A percentile compares a stretch with the other conserved stretches of the same genome.
Conservation (phyloP, 2,797 vertebrate species). For the Mastacembelus armatus region DNA sequence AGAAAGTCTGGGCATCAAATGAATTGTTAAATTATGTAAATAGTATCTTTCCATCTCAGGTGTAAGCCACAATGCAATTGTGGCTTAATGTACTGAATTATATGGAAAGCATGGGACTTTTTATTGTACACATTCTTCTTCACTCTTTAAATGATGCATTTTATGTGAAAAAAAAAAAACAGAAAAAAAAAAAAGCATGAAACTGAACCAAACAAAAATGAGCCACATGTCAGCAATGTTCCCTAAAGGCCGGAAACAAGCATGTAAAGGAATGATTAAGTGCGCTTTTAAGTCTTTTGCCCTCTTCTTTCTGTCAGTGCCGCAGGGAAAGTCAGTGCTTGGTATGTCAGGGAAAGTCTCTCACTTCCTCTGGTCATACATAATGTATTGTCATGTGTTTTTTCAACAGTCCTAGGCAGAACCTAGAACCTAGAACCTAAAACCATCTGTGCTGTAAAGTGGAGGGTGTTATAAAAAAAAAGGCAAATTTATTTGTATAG, state of each 20-base stretch:
- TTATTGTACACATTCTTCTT: neutral
- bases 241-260: slow-evolving; percentile 66
- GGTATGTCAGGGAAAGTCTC: slow-evolving; percentile 53
- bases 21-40: too few species aligned
- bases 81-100: too few species aligned
- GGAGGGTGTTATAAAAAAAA: too few species aligned
- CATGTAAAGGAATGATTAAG: slow-evolving; percentile 54
- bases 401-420: neutral
- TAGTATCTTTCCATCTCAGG: too few species aligned
- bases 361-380: slow-evolving; percentile 47
- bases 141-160: too few species aligned
- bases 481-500: too few species aligned
- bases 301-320: slow-evolving; percentile 53
- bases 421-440: neutral
- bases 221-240: slow-evolving; percentile 51
- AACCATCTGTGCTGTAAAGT: neutral
- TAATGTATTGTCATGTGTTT: slow-evolving; percentile 18
- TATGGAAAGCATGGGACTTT: neutral
- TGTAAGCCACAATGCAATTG: too few species aligned
- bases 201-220: slow-evolving; percentile 28
- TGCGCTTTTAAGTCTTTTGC: slow-evolving; percentile 39
- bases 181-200: too few species aligned
- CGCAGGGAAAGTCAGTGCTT: slow-evolving; percentile 41
- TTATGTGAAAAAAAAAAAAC: too few species aligned
- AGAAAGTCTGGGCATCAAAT: too few species aligned